Evolutionary conservation across 53 echinoderm and acorn worm species (phyloP), one percentile per base, ranked within the genome.

Genomic region (Apostichopus leukothele): DNA sequence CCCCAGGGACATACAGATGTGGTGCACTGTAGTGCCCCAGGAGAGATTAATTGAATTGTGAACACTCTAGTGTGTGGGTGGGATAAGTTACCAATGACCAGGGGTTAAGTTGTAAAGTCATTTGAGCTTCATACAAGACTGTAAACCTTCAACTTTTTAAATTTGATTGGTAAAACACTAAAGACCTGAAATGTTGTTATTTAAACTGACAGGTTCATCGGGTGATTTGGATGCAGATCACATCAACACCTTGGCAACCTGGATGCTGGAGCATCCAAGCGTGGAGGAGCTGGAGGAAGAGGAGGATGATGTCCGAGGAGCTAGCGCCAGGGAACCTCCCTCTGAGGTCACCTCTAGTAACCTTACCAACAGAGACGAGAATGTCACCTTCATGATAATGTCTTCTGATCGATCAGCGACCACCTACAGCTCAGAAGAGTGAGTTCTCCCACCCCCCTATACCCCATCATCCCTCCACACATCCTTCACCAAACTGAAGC

Each of bases 251-350:
- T 79, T 99, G 50, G 99, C 94, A 3, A 94, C 99, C 4, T 99
- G 99, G 99, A 96, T 99, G 99, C 22, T 99, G 81, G 99, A 99
- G 61, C 99, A 99, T 63, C 99, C 99, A 50, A 87, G 92, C 77
- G 89, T 91, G 14, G 96, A 93, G 9, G 92, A 92, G 26, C 91
- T 91, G 1, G 94, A 93, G 14, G 94, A 86, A 0, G 94, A 94
- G 74, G 90, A 73, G 19, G 88, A 91, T 7, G 88, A 83, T 19
- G 89, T 87, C n/a, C 16, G 67, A 16, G 89, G 91, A 19, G 79
- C 94, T 19, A 73, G 89, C 21, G 75, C 86, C 39, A 90, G 88
- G 21, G 73, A 76, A 80, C 57, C 84, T 14, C 84, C 84, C 0
- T 76, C 77, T 39, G 84, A 84, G 11, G 26, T 84, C 16, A 84